Conservation (phyloP, 1,140 invertebrate species). For the Nephotettix cincticeps region DNA sequence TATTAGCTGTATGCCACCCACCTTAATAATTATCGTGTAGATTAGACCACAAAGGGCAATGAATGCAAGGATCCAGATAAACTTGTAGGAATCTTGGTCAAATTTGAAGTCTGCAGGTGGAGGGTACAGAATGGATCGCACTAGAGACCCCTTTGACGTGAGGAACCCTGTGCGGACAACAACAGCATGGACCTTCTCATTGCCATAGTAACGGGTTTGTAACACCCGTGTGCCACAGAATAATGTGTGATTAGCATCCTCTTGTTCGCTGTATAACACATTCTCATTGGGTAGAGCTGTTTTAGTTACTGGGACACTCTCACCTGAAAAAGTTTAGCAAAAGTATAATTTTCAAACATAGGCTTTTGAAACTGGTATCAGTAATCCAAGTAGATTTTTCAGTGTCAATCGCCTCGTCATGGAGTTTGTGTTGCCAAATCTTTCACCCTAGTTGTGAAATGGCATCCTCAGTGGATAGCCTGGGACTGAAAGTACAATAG, state of each 20-base stretch:
- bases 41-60: conserved; percentile 78
- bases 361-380: too few relatives aligned
- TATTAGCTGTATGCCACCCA: too few relatives aligned
- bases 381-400: too few relatives aligned
- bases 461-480: too few relatives aligned
- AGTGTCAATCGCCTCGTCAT: too few relatives aligned
- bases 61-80: conserved; percentile 76
- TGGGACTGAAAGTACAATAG: too few relatives aligned
- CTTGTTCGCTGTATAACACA: conserved; percentile 68
- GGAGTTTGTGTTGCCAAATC: too few relatives aligned
- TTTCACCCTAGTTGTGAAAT: too few relatives aligned
- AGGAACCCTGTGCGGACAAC: conserved; percentile 81
- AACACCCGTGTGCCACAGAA: conserved; percentile 50
- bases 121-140: conserved; percentile 92
- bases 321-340: too few relatives aligned
- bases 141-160: conserved; percentile 87
- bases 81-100: conserved; percentile 89
- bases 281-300: conserved; percentile 74
- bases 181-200: conserved; percentile 62
- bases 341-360: too few relatives aligned
- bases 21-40: conserved; percentile 84
- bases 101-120: conserved; percentile 95
- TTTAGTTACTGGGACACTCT: conserved; percentile 86
- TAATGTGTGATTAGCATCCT: conserved; percentile 85
- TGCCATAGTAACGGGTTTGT: conserved; percentile 69